phyloP scores from a whole-genome alignment of 2,888 invertebrate genomes.

The Flexamia atlantica region DNA sequence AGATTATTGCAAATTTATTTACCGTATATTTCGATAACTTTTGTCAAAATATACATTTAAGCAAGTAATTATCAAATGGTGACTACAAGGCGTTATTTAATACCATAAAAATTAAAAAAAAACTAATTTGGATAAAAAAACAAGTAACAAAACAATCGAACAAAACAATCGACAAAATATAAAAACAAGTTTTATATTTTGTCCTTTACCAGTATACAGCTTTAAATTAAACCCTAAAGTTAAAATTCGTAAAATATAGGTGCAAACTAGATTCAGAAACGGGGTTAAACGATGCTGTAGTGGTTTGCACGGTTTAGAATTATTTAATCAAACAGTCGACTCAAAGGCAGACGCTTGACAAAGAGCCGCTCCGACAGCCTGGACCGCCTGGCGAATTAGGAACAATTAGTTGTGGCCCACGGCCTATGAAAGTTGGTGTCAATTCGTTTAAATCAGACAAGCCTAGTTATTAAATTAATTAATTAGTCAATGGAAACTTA shows the following conservation, averaged over 20 bases:
- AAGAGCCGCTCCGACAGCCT: not conserved
- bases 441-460: slow-evolving; percentile 2
- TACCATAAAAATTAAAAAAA: no score
- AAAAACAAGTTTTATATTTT: no score
- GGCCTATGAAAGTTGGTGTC: not conserved
- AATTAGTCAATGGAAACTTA: not conserved
- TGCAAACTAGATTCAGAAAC: not conserved
- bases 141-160: no score
- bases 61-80: no score
- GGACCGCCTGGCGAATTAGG: slow-evolving; percentile 4
- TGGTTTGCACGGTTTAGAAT: not conserved
- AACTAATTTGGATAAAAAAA: no score
- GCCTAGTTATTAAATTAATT: not conserved
- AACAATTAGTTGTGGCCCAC: slow-evolving; percentile 23
- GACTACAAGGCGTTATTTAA: no score
- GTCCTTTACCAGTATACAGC: no score
- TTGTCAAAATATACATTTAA: no score
- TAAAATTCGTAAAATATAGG: not conserved
- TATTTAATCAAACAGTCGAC: slow-evolving; percentile 34
- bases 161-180: no score
- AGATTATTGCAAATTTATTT: no score
- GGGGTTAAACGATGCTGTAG: slow-evolving; percentile 4
- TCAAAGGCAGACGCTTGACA: slow-evolving; percentile 31
- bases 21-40: no score
- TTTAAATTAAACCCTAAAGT: no score